A percentile compares a stretch with the other conserved stretches of the same genome.
Conservation (phyloP, 2,113 vertebrate species). For the Coptodon rendalli region DNA sequence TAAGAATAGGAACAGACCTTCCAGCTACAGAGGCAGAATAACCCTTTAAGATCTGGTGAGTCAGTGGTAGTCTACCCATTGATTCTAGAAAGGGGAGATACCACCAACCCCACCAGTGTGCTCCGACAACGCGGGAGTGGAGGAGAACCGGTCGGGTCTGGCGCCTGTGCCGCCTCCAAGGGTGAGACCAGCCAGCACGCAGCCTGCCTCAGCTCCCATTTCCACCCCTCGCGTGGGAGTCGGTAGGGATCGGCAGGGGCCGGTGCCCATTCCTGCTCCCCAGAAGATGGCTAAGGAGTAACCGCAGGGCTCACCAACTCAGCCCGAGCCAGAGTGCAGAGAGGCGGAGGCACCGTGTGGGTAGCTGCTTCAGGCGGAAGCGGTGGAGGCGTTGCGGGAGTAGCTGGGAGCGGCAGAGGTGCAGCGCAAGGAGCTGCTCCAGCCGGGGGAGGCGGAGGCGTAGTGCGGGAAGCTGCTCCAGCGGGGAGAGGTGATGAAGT, state of each 20-base stretch:
- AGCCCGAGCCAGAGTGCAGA: too few relatives aligned
- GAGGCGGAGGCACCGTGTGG: too few relatives aligned
- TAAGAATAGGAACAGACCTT: too few relatives aligned
- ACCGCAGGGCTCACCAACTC: too few relatives aligned
- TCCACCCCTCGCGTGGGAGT: neutral
- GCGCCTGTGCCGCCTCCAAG: neutral
- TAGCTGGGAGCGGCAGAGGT: neutral
- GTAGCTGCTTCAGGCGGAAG: neutral
- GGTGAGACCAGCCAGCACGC: neutral
- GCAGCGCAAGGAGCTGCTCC: neutral
- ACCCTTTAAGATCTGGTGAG: too few relatives aligned
- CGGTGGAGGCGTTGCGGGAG: neutral
- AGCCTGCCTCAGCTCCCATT: neutral
- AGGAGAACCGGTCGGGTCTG: rapidly evolving
- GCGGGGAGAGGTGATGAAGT: too few relatives aligned
- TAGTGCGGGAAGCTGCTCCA: too few relatives aligned
- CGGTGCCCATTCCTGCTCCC: rapidly evolving
- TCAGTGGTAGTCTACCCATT: too few relatives aligned
- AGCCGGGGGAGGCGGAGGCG: neutral
- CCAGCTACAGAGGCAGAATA: too few relatives aligned
- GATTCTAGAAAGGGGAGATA: too few relatives aligned
- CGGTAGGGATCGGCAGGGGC: neutral
- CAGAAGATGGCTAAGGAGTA: neutral
- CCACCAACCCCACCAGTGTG: neutral
- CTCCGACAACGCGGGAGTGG: neutral